Evolutionary conservation across 2,797 vertebrate species (phyloP), one percentile per base, ranked within the genome.

Genomic region (Neomorphus geoffroyi): DNA sequence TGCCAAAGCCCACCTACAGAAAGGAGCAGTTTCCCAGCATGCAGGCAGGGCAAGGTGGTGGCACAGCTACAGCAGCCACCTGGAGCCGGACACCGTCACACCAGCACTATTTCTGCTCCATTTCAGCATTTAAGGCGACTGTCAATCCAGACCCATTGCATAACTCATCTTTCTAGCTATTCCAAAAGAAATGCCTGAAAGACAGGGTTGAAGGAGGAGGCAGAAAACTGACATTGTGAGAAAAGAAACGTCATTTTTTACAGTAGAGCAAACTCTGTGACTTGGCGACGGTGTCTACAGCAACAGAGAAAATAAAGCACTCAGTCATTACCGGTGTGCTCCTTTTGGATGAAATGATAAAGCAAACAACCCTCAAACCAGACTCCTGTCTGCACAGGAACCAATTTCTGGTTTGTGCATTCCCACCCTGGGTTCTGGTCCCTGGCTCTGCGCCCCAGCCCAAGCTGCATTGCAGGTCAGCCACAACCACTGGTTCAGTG

Each of bases 291-390:
- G 61, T 75, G 69, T 65, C 89, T 91, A 91, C 80, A 89, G 87
- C 82, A 88, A 89, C 56, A 91, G 65, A 37, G 50, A 62, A 91
- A 95, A 88, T 37, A 84, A 90, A 69, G 32, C n/a, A 51, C 18
- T 71, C 16, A 6, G 10, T 60, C 0, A 0, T n/a, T 78, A 43
- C 53, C 57, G 71, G 22, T 11, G 3, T 6, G 4, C 9, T 83
- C 60, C 43, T 61, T 32, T 43, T 39, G 35, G 39, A 62, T 60
- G 37, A 77, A 80, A 58, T 3, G 5, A 71, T 30, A 66, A 58
- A 71, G 30, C 54, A 70, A 72, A 27, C 23, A 64, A 57, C 51
- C 53, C 56, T 73, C 67, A 53, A 61, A 51, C 5, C 39, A 45
- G 35, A 21, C 33, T 69, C 28, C 60, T 50, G 19, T 18, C 41